These are phyloP conservation scores for Ceratoteleas bidentatus DNA, from an alignment of 1,140 invertebrate genomes.

Conservation along the genomic window DNA sequence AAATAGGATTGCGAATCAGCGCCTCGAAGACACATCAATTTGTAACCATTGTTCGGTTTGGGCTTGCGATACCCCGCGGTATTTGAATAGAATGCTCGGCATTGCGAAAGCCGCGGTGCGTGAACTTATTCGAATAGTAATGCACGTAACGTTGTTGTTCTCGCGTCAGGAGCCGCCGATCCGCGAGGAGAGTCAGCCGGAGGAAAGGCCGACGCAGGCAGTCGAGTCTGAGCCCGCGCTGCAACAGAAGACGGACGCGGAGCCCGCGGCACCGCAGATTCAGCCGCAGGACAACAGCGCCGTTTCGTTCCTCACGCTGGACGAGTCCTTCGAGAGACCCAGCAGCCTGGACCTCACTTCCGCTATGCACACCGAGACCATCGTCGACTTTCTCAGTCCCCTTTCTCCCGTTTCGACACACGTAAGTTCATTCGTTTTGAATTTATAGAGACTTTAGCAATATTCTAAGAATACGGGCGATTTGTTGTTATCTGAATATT, in stretches of 20 bases:
- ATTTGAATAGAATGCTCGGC: constrained; percentile 79
- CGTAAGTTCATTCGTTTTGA: constrained; percentile 57
- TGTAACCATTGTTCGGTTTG: constrained; percentile 42
- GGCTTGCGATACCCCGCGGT: constrained; percentile 70
- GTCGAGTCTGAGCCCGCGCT: constrained; percentile 67
- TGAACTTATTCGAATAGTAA: constrained; percentile 64
- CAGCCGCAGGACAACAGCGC: constrained; percentile 28
- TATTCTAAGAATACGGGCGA: too few relatives aligned
- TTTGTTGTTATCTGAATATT: too few relatives aligned
- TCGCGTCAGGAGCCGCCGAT: constrained; percentile 75
- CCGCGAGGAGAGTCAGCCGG: constrained; percentile 66
- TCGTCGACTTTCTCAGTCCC: constrained; percentile 69
- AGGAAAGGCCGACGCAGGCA: constrained; percentile 62
- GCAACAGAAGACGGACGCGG: constrained; percentile 56
- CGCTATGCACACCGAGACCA: constrained; percentile 27
- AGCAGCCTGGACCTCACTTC: constrained; percentile 36
- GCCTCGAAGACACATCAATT: neutral
- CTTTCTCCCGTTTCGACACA: constrained; percentile 73
- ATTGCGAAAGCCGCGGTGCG: constrained; percentile 75
- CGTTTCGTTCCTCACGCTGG: neutral
- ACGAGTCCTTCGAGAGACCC: constrained; percentile 42
- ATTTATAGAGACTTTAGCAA: too few relatives aligned
- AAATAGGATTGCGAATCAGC: too few relatives aligned
- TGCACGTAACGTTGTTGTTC: constrained; percentile 47
- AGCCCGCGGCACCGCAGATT: constrained; percentile 8